Conservation (phyloP, 2,113 vertebrate genomes). For the Ahaetulla prasina region DNA sequence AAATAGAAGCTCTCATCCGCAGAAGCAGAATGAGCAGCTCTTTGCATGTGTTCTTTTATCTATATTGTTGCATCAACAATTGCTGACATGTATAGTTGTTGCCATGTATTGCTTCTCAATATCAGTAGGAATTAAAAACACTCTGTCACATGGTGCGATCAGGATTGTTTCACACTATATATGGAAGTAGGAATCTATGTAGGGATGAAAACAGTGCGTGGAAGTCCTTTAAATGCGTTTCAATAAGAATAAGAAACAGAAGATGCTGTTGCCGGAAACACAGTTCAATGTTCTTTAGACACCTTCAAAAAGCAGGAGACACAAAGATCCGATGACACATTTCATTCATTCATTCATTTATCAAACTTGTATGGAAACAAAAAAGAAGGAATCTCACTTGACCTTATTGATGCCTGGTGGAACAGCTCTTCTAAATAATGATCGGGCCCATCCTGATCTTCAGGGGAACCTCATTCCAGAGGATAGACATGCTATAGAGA, state of each 20-base stretch:
- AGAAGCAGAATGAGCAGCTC: background rate
- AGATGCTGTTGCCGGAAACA: background rate
- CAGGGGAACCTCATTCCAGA: background rate
- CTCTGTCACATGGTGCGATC: background rate
- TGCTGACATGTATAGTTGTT: background rate
- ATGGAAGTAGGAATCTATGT: background rate
- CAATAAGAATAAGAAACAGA: background rate
- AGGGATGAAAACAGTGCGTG: background rate
- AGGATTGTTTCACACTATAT: background rate
- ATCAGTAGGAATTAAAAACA: background rate
- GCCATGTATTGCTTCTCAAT: background rate
- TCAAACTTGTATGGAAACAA: background rate
- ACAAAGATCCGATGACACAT: background rate
- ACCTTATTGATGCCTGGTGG: background rate
- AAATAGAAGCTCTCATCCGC: background rate
- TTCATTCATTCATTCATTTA: background rate
- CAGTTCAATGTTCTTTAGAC: background rate
- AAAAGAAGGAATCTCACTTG: background rate
- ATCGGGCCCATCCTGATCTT: background rate
- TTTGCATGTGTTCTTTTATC: background rate
- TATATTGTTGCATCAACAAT: background rate
- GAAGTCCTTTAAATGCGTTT: background rate
- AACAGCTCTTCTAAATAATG: background rate
- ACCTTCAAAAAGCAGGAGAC: background rate
- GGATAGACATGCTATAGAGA: background rate